Evolutionary conservation across 2,797 vertebrate genomes (phyloP).

Genomic region (Sparidentex hasta): DNA sequence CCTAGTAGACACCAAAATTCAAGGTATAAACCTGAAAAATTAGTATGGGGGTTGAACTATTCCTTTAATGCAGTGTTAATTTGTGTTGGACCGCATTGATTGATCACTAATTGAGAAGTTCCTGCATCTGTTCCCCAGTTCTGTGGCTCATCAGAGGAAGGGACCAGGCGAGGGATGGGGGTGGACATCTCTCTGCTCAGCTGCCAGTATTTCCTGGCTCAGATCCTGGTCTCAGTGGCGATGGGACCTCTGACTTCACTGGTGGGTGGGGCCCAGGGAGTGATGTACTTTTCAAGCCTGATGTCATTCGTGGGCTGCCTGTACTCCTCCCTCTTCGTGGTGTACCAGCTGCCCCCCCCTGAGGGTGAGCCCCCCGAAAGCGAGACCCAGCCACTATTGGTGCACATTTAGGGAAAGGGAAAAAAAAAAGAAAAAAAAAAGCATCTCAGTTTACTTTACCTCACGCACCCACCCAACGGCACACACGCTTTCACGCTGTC

Average conservation of each 20-base stretch:
- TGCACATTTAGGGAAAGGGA: constrained; percentile 80
- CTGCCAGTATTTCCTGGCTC: constrained; percentile 99
- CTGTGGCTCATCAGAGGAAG: constrained; percentile 89
- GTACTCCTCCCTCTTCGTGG: constrained; percentile 96
- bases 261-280: constrained; percentile 96
- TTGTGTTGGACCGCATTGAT: not conserved
- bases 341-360: constrained; percentile 91
- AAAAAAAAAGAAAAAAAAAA: constrained; percentile 36
- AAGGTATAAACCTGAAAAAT: no score
- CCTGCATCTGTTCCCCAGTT: constrained; percentile 85
- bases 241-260: constrained; percentile 96
- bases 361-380: constrained; percentile 90
- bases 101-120: constrained; percentile 12
- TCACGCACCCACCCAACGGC: constrained; percentile 37
- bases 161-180: constrained; percentile 94
- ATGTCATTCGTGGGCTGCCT: constrained; percentile 97
- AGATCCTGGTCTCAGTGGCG: constrained; percentile 95
- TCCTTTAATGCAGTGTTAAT: not conserved
- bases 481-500: constrained; percentile 40
- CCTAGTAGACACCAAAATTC: no score
- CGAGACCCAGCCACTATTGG: constrained; percentile 91
- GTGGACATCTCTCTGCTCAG: constrained; percentile 98
- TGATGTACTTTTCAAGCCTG: constrained; percentile 99
- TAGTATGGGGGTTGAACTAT: not conserved
- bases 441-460: constrained; percentile 59